phyloP scores from a whole-genome alignment of 2,113 vertebrate genomes.

The Oxyura jamaicensis region DNA sequence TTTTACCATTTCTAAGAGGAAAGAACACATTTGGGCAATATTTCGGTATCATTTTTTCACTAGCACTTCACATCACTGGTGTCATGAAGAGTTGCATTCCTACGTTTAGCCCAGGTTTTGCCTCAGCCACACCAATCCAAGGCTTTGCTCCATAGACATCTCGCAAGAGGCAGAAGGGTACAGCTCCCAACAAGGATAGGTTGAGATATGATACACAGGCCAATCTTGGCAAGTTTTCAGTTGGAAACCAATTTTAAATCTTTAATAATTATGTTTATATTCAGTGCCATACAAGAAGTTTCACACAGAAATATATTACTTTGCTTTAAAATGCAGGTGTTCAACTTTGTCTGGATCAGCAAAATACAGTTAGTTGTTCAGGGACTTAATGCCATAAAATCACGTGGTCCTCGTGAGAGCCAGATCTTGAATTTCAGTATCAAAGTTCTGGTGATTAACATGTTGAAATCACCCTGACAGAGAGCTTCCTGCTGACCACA shows the following conservation, averaged over 20 bases:
- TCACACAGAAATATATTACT: neutral
- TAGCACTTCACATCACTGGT: neutral
- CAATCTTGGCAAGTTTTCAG: neutral
- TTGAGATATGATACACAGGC: neutral
- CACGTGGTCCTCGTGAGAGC: neutral
- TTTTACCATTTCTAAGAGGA: neutral
- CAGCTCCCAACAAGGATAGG: neutral
- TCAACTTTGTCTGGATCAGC: neutral
- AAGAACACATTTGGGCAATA: neutral
- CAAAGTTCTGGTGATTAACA: neutral
- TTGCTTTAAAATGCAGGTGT: neutral
- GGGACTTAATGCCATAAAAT: neutral
- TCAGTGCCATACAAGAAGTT: neutral
- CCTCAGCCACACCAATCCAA: neutral
- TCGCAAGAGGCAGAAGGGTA: neutral
- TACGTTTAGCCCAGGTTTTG: neutral
- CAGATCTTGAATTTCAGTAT: neutral
- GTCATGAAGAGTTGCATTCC: neutral
- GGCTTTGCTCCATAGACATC: neutral
- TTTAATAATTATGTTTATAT: constrained; percentile 4
- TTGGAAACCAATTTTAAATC: constrained; percentile 16
- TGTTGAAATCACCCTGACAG: neutral
- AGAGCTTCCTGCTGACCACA: constrained; percentile 1
- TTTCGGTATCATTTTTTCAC: neutral
- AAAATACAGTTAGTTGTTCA: neutral